Conservation (phyloP, 2,113 vertebrate genomes). For the Phrynocephalus versicolor region DNA sequence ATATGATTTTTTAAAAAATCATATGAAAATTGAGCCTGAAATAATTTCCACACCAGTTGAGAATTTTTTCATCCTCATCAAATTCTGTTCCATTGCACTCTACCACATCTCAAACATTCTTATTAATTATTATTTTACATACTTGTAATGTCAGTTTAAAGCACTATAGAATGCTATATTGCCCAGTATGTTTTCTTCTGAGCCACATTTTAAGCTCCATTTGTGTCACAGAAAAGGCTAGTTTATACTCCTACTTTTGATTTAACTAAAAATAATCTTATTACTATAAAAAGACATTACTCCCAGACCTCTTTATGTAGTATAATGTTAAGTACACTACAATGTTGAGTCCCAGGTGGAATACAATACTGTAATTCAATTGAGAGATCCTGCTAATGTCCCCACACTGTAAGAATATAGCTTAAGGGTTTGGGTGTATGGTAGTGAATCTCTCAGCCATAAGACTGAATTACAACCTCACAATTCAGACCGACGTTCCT, state of each 20-base stretch:
- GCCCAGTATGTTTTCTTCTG: constrained; percentile 35
- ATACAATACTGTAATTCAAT: constrained; percentile 85
- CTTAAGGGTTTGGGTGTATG: constrained; percentile 79
- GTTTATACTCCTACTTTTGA: constrained; percentile 66
- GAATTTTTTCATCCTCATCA: background rate
- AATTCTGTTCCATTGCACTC: too few species aligned
- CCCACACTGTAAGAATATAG: constrained; percentile 82
- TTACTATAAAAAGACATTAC: constrained; percentile 78
- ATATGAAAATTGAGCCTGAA: background rate
- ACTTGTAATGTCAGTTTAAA: constrained; percentile 27
- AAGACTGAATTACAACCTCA: constrained; percentile 75
- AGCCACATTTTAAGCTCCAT: constrained; percentile 46
- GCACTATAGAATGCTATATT: constrained; percentile 39
- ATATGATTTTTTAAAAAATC: too few species aligned
- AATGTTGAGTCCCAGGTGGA: constrained; percentile 78
- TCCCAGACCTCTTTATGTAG: constrained; percentile 75
- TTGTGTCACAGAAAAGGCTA: constrained; percentile 53
- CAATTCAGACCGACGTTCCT: constrained; percentile 61
- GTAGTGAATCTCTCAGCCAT: constrained; percentile 75
- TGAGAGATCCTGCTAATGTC: constrained; percentile 79
- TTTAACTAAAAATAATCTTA: constrained; percentile 74
- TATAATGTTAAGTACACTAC: constrained; percentile 81
- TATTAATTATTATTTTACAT: constrained; percentile 18
- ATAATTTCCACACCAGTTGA: background rate
- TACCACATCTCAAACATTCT: background rate